Evolutionary conservation across 1,140 invertebrate species (phyloP), one percentile per base, ranked within the genome.

Genomic region (Monochamus saltuarius): DNA sequence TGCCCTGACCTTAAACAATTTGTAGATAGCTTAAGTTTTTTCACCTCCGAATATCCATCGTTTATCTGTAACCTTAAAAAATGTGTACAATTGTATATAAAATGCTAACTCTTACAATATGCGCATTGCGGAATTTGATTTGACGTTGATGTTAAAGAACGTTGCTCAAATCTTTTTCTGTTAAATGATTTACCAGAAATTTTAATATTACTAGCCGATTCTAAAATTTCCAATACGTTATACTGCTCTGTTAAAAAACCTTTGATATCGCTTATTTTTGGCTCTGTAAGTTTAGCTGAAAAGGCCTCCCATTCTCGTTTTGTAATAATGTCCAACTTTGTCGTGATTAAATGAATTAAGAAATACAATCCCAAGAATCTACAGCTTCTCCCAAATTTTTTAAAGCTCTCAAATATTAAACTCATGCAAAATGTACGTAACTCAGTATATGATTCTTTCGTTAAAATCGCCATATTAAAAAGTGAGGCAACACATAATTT

Each of bases 41-140:
- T 58, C 13, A 47, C 36, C 34, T 58, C 47, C 11, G 8, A 17
- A 11, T 17, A 50, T 13, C 55, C 3, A 22, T 37, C n/a, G 13
- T 37, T 39, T 42, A 45, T 29, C 14, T 56, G 38, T 17, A 59
- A 22, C 29, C 43, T 39, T 45, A 36, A 14, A 29, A 64, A 52
- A n/a, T 51, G 22, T 19, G 36, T 16, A 14, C 62, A 64, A 8
- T 55, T 38, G 43, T 60, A 45, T 37, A 60, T 55, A 7, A n/a
- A 19, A 45, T 64, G 62, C 8, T n/a, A 10, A 36, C 47, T 47
- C n/a, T 56, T 55, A 36, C 58, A 64, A 59, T 45, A 37, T 11
- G 36, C n/a, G 35, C 62, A 61, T 4, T 9, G 36, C 4, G 35
- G 37, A 42, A n/a, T 37, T 39, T 36, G 19, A 49, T 10, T 16